A percentile compares a stretch with the other conserved stretches of the same genome.
Conservation (phyloP, 1,140 invertebrate species). For the Bombus haemorrhoidalis region DNA sequence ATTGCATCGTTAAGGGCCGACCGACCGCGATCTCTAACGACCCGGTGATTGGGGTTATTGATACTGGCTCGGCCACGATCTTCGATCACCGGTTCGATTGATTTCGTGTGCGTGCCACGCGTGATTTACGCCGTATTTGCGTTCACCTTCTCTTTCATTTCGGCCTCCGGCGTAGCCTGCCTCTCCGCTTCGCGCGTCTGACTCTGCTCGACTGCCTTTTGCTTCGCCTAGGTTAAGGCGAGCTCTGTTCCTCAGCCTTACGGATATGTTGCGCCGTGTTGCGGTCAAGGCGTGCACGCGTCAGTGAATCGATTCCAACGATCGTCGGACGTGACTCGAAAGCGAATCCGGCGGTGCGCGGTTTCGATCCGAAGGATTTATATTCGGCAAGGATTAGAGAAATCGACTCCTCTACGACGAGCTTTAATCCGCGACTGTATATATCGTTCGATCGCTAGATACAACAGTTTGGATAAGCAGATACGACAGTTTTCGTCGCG, state of each 20-base stretch:
- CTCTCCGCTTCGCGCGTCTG: background rate
- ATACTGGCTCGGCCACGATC: constrained; percentile 35
- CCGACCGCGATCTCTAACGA: constrained; percentile 39
- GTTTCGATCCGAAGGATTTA: background rate
- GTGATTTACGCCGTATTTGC: constrained; percentile 53
- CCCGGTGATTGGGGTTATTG: constrained; percentile 44
- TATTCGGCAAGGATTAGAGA: background rate
- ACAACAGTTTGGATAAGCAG: too few species aligned
- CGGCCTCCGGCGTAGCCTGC: constrained; percentile 28
- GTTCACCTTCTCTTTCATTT: constrained; percentile 49
- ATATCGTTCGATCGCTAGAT: too few species aligned
- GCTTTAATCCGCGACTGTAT: background rate
- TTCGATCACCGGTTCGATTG: constrained; percentile 38
- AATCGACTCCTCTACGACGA: background rate
- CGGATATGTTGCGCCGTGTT: background rate
- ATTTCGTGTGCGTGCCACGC: constrained; percentile 38
- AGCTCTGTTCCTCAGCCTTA: background rate
- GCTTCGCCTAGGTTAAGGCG: constrained; percentile 23
- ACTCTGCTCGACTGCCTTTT: background rate
- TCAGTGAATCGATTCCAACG: background rate
- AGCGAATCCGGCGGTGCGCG: constrained; percentile 9
- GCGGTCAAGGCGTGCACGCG: constrained; percentile 20
- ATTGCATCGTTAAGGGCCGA: constrained; percentile 53
- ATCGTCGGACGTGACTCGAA: constrained; percentile 24
- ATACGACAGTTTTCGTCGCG: too few species aligned